Conservation (phyloP, 1,140 invertebrate species). For the Anastatus disparis region DNA sequence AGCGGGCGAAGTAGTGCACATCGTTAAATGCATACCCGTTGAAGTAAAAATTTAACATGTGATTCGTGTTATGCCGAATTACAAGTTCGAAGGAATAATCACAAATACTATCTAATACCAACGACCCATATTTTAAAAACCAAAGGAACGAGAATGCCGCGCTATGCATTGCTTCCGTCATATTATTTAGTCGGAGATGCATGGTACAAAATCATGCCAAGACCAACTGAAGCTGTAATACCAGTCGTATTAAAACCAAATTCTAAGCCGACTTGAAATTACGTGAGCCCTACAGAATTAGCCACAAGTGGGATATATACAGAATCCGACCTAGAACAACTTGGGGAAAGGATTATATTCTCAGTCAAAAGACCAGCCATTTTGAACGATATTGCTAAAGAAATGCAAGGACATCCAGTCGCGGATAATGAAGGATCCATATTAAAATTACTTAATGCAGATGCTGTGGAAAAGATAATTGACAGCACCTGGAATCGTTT, state of each 20-base stretch:
- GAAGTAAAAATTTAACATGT: conserved; percentile 21
- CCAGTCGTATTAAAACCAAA: too few species aligned
- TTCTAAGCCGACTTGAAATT: conserved; percentile 29
- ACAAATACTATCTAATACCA: conserved; percentile 32
- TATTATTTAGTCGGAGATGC: conserved; percentile 14
- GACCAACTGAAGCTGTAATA: too few species aligned
- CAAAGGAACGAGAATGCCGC: conserved; percentile 16
- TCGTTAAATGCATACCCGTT: too few species aligned
- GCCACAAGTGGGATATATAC: conserved; percentile 29
- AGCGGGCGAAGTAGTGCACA: too few species aligned
- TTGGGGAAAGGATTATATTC: conserved; percentile 39
- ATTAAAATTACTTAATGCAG: too few species aligned
- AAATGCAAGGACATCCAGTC: too few species aligned
- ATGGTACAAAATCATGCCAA: too few species aligned
- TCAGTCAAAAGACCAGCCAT: conserved; percentile 24
- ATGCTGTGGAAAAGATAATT: too few species aligned
- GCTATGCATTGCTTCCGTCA: conserved; percentile 24
- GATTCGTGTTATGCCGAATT: conserved; percentile 44
- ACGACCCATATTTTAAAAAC: conserved; percentile 39
- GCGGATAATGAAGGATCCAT: too few species aligned
- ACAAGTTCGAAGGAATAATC: conserved; percentile 26
- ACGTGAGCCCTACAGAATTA: conserved; percentile 14
- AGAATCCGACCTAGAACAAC: conserved; percentile 22
- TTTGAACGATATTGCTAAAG: too few species aligned
- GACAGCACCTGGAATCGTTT: too few species aligned